Conservation (phyloP, 23 tunicate species). For the Trididemnum miniatum region DNA sequence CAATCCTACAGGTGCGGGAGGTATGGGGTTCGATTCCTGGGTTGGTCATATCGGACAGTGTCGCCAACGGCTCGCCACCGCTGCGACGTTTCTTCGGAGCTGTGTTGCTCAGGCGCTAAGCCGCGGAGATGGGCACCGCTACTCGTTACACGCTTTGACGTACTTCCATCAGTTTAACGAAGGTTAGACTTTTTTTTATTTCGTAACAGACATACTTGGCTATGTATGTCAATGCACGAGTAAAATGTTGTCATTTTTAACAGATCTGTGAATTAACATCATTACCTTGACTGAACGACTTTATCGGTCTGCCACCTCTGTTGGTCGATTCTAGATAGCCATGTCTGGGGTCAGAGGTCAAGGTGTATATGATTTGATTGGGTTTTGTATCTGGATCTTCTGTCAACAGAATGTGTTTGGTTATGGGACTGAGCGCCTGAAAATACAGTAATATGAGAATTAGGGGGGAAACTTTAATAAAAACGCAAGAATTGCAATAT, state of each 20-base stretch:
- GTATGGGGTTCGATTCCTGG: too few relatives aligned
- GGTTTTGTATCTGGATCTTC: constrained; percentile 93
- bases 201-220: background rate
- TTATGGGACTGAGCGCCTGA: constrained; percentile 70
- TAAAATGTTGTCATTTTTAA: background rate
- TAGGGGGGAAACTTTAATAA: too few relatives aligned
- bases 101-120: too few relatives aligned
- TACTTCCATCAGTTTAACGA: too few relatives aligned
- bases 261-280: too few relatives aligned
- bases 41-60: too few relatives aligned
- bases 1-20: too few relatives aligned
- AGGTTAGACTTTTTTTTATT: background rate
- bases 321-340: constrained; percentile 78
- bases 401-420: constrained; percentile 57
- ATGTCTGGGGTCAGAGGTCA: constrained; percentile 77
- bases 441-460: background rate
- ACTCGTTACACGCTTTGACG: too few relatives aligned
- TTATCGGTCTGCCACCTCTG: constrained; percentile 38
- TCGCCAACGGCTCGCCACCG: too few relatives aligned
- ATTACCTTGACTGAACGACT: constrained; percentile 92
- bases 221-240: background rate
- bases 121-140: too few relatives aligned
- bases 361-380: constrained; percentile 62
- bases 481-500: too few relatives aligned
- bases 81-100: too few relatives aligned